Percentiles rank a stretch among this genome's conserved stretches.
These are phyloP conservation scores for Clivina fossor DNA, from an alignment of 2,888 invertebrate genomes.

Conservation along the genomic window DNA sequence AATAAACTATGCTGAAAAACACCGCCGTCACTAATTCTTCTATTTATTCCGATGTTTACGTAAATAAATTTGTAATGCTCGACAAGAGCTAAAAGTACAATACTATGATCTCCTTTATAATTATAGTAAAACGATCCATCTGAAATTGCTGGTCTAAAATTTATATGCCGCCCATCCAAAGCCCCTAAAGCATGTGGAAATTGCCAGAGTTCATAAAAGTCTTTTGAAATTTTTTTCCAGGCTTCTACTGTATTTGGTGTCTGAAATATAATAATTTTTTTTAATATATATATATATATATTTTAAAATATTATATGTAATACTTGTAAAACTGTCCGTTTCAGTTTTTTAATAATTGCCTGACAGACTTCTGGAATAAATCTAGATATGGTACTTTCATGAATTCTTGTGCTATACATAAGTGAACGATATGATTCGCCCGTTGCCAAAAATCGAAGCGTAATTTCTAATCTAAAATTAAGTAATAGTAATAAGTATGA, in stretches of 20 bases:
- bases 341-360: constrained; percentile 41
- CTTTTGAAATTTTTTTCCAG: constrained; percentile 40
- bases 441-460: constrained; percentile 27
- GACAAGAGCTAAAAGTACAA: constrained; percentile 26
- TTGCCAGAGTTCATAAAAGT: constrained; percentile 41
- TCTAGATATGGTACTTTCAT: constrained; percentile 39
- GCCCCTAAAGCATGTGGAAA: constrained; percentile 41
- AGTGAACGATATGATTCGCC: constrained; percentile 34
- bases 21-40: constrained; percentile 32
- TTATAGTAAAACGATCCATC: constrained; percentile 36
- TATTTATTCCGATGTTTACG: constrained; percentile 31
- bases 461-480: constrained; percentile 22
- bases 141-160: constrained; percentile 34
- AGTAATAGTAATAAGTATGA: too few relatives aligned
- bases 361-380: constrained; percentile 43
- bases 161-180: constrained; percentile 38
- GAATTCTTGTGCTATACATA: constrained; percentile 34
- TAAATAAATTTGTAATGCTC: constrained; percentile 32
- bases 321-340: constrained; percentile 29
- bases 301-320: too few relatives aligned
- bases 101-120: constrained; percentile 32
- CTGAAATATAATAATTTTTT: constrained; percentile 33
- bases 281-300: too few relatives aligned
- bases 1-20: constrained; percentile 27
- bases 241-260: constrained; percentile 39